Conservation (phyloP, 2,113 vertebrate genomes). For the Trinectes maculatus region DNA sequence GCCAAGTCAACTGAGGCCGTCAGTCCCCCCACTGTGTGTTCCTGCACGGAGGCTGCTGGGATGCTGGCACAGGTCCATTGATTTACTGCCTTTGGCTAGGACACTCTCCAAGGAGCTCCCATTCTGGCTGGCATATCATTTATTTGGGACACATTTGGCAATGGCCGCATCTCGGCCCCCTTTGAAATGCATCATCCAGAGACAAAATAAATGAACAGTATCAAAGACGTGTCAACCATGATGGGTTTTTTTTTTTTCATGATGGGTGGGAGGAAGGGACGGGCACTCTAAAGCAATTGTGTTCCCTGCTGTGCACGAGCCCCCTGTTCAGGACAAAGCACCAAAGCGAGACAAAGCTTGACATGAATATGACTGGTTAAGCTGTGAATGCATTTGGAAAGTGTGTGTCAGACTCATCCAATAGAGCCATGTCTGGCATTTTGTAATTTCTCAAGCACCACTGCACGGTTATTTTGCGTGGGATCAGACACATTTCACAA, state of each 20-base stretch:
- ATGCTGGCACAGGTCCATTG: constrained; percentile 69
- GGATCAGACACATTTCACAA: constrained; percentile 51
- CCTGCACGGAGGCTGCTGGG: constrained; percentile 60
- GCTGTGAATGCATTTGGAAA: constrained; percentile 17
- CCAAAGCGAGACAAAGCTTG: constrained; percentile 30
- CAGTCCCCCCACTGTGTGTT: constrained; percentile 64
- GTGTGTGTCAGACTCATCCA: constrained; percentile 29
- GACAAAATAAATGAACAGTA: constrained; percentile 74
- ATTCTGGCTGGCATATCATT: constrained; percentile 76
- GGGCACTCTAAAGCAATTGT: constrained; percentile 43
- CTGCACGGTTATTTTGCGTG: constrained; percentile 23
- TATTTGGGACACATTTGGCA: constrained; percentile 81
- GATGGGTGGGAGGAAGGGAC: constrained; percentile 48
- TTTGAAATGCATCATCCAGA: constrained; percentile 68
- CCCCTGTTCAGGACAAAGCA: constrained; percentile 37
- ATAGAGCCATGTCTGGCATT: constrained; percentile 39
- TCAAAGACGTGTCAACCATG: constrained; percentile 73
- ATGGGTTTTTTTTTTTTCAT: constrained; percentile 52
- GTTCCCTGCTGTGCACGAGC: constrained; percentile 30
- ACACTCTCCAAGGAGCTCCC: constrained; percentile 70
- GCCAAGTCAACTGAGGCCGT: constrained; percentile 73
- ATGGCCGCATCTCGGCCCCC: constrained; percentile 61
- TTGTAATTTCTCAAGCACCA: constrained; percentile 44
- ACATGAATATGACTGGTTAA: constrained; percentile 44
- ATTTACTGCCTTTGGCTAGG: constrained; percentile 79